Evolutionary conservation across 92 coral and sea anemone genomes (phyloP), one percentile per base, ranked within the genome.

Genomic region (Scolanthus callimorphus): DNA sequence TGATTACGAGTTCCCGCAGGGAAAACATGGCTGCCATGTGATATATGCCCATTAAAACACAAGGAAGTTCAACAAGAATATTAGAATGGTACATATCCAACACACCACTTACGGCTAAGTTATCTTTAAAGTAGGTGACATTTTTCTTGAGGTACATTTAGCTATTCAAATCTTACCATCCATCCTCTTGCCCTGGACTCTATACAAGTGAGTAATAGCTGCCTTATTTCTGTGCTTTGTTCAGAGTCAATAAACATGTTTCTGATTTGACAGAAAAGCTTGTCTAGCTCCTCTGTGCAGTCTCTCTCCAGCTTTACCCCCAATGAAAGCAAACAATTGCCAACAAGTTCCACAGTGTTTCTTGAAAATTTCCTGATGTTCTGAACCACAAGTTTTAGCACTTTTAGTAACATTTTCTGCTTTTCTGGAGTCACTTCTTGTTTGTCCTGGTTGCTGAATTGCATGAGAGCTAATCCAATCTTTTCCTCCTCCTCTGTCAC

Each of bases 181-280:
- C 58, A 66, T 8, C 38, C 59, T 20, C 39, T 66, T 0, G 73
- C 73, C 27, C 62, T 24, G 13, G 26, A 37, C 20, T 66, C 73
- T 22, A 66, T 43, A 3, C 51, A 51, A n/a, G 58, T 27, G 20
- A 39, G 12, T 4, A 66, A 26, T 4, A 41, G 43, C 21, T 59
- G 49, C 54, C 57, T 51, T 22, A 41, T 54, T 2, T 23, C 26
- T 53, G 61, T 48, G 26, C 4, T 27, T 1, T 39, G 51, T 6
- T 53, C 41, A 19, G 27, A 25, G 6, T 66, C 54, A 12, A 66
- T n/a, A 20, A 66, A 31, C 49, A 51, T 54, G 31, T 66, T 62
- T 17, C 73, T 53, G 37, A 66, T 53, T 2, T 51, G 54, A 25
- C 20, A 13, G 4, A 66, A 31, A 2, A 66, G 30, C 1, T 52